These are phyloP conservation scores for Himantopus leucocephalus DNA, from an alignment of 2,113 vertebrate species.

Conservation along the genomic window DNA sequence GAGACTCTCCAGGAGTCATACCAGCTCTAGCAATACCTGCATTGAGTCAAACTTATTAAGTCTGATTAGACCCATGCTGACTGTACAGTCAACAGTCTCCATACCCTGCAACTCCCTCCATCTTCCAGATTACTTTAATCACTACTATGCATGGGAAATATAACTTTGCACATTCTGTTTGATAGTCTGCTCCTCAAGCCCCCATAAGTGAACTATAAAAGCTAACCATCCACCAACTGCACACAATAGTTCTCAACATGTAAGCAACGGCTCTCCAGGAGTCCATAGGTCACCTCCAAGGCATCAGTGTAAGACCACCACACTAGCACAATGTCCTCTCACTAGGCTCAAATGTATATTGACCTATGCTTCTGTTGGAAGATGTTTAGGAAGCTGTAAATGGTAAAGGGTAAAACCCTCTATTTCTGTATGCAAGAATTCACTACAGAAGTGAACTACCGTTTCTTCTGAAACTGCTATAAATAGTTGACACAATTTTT, in stretches of 20 bases:
- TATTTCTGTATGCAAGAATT: neutral
- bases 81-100: neutral
- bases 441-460: neutral
- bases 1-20: neutral
- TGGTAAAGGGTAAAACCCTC: neutral
- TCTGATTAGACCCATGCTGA: slow-evolving; percentile 7
- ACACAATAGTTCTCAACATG: fast-evolving
- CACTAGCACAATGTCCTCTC: neutral
- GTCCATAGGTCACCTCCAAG: too few species aligned
- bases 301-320: neutral
- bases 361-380: neutral
- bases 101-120: neutral
- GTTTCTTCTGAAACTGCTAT: neutral
- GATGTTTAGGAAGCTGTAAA: neutral
- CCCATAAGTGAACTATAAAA: neutral
- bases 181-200: neutral
- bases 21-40: slow-evolving; percentile 13
- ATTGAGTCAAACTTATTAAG: neutral
- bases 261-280: neutral
- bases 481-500: neutral
- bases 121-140: neutral
- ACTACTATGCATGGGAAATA: neutral
- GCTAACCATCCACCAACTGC: neutral
- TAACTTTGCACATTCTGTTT: neutral
- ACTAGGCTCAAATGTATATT: fast-evolving